A percentile compares a stretch with the other conserved stretches of the same genome.
Evolutionary conservation across 2,888 invertebrate genomes (phyloP).

Genomic region (Sesia bembeciformis): DNA sequence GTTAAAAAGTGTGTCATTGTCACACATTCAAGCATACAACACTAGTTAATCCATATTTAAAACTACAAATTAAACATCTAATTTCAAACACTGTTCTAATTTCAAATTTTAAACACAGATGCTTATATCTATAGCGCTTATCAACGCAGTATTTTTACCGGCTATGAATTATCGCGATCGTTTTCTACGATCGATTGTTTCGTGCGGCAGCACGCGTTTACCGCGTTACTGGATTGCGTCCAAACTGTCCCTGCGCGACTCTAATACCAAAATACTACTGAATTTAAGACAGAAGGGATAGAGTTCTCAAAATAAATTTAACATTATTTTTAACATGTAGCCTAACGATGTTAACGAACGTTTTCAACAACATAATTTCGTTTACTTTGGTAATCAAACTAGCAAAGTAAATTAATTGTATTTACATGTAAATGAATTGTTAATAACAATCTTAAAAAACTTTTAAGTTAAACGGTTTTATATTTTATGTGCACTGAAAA

Average conservation of each 20-base stretch:
- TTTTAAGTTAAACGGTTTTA: too few species aligned
- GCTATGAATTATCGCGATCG: neutral
- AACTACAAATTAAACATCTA: too few species aligned
- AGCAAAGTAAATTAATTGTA: too few species aligned
- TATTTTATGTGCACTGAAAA: too few species aligned
- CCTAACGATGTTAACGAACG: neutral
- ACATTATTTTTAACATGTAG: neutral
- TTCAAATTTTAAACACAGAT: too few species aligned
- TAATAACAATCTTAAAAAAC: too few species aligned
- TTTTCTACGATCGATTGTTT: neutral
- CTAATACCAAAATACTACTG: conserved; percentile 65
- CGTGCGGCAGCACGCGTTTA: conserved; percentile 27
- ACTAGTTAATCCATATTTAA: too few species aligned
- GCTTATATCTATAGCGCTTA: too few species aligned
- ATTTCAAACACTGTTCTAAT: too few species aligned
- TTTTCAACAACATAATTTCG: too few species aligned
- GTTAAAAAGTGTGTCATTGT: neutral
- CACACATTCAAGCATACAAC: neutral
- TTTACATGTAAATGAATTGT: too few species aligned
- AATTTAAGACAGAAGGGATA: conserved; percentile 51
- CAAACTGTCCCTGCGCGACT: conserved; percentile 65
- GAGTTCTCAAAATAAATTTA: conserved; percentile 1
- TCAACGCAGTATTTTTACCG: neutral
- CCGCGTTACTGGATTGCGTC: conserved; percentile 59
- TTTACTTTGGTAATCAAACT: too few species aligned